These are phyloP conservation scores for Arvicanthis niloticus DNA, from an alignment of 2,113 vertebrate species.

Conservation along the genomic window DNA sequence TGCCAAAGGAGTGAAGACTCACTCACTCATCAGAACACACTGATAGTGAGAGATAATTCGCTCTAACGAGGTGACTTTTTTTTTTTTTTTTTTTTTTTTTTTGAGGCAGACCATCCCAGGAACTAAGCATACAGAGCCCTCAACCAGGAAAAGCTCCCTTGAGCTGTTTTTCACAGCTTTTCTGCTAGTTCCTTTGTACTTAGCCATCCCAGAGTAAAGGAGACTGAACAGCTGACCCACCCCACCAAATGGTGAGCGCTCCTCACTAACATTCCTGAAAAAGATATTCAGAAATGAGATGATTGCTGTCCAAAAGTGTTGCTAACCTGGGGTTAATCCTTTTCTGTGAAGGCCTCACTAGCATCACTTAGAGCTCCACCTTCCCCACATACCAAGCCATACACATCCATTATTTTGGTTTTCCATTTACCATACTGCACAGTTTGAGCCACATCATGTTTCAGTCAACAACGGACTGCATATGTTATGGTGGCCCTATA, in stretches of 20 bases:
- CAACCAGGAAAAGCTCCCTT: not conserved
- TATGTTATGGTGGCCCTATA: not conserved
- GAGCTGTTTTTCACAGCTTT: not conserved
- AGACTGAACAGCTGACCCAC: not conserved
- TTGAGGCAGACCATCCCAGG: not conserved
- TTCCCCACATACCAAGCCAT: not conserved
- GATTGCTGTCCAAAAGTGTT: not conserved
- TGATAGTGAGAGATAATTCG: not conserved
- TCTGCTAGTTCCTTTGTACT: not conserved
- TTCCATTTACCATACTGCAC: not conserved
- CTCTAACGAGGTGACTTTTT: not conserved
- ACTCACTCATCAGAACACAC: not conserved
- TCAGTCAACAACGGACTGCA: not conserved
- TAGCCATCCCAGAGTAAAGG: not conserved
- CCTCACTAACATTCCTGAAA: not conserved
- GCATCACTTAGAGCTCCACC: not conserved
- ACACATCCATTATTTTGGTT: not conserved
- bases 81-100: not conserved
- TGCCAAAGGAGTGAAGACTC: not conserved
- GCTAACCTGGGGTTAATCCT: not conserved
- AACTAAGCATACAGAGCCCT: not conserved
- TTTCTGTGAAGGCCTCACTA: not conserved
- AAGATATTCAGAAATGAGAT: not conserved
- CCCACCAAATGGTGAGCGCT: not conserved
- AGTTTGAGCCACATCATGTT: not conserved